Base-by-base conservation (phyloP, 2,888 invertebrate genomes). In the Boloria selene region DNA sequence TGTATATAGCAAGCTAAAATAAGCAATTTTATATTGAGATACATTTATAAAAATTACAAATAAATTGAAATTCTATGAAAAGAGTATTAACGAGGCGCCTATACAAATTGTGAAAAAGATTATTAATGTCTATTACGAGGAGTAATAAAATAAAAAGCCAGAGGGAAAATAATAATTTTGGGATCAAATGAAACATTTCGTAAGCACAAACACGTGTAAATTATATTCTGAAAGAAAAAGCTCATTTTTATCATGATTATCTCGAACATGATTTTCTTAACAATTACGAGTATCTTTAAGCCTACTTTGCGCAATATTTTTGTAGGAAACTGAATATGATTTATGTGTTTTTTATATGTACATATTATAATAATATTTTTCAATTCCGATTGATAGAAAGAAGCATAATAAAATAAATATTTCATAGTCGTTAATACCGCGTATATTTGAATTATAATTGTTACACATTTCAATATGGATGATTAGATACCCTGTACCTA, bases 1-100 rank as follows among this genome's bases (percentile, higher is more conserved):
- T 22, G 22, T 44, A 44, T 18, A 44, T 44, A 44, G 18, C n/a
- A 14, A 44, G 44, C 22, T 55, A 18, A 18, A 18, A 55, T 55
- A 18, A 18, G 44, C 18, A 44, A 55, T 55, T 44, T 55, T 56
- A 56, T n/a, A 56, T n/a, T 45, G 22, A 56, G 22, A 55, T 55
- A 22, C 31, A 38, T 38, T 44, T 14, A 44, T 44, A 44, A 42
- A n/a, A 44, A 22, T 55, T 6, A 44, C 7, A 38, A 44, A 44
- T 55, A 7, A 44, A 18, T 42, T 42, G 44, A 44, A 55, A 17
- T 5, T 55, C 18, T n/a, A 55, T 22, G 18, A 55, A 44, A 14
- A 55, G 7, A 55, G 22, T 14, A 55, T 55, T 42, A 55, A 55
- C 55, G 44, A 44, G 55, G 1, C 18, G 14, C 0, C 31, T 38